Conservation (phyloP, 1,140 invertebrate species). For the Chrysoperla carnea region DNA sequence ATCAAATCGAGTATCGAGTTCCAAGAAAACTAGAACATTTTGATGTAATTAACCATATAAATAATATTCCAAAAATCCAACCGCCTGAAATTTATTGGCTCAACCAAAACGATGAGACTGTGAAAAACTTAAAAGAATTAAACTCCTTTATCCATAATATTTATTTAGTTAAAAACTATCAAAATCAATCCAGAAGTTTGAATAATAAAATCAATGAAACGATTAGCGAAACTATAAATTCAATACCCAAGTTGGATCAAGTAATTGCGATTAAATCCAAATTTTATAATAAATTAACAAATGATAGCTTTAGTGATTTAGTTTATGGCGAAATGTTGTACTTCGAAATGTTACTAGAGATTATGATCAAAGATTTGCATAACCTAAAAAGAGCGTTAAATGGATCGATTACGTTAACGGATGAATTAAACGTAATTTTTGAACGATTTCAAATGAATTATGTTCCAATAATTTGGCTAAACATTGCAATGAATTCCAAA, state of each 20-base stretch:
- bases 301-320: too few species aligned
- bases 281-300: too few species aligned
- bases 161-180: conserved; percentile 38
- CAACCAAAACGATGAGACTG: conserved; percentile 80
- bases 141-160: conserved; percentile 33
- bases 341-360: too few species aligned
- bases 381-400: too few species aligned
- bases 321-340: too few species aligned
- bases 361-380: too few species aligned
- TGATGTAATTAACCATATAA: conserved; percentile 50
- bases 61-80: conserved; percentile 40
- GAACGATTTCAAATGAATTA: too few species aligned
- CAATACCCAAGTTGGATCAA: conserved; percentile 40
- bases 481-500: too few species aligned
- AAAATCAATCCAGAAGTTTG: conserved; percentile 29
- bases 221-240: conserved; percentile 44
- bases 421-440: too few species aligned
- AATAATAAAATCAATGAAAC: conserved; percentile 36
- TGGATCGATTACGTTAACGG: too few species aligned
- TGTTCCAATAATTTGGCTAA: too few species aligned
- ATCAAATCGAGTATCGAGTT: conserved; percentile 37
- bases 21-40: conserved; percentile 47
- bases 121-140: conserved; percentile 55
- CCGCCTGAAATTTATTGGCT: conserved; percentile 73
- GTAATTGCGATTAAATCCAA: too few species aligned